Evolutionary conservation across 2,888 invertebrate genomes (phyloP).

Genomic region (Ophonus ardosiacus): DNA sequence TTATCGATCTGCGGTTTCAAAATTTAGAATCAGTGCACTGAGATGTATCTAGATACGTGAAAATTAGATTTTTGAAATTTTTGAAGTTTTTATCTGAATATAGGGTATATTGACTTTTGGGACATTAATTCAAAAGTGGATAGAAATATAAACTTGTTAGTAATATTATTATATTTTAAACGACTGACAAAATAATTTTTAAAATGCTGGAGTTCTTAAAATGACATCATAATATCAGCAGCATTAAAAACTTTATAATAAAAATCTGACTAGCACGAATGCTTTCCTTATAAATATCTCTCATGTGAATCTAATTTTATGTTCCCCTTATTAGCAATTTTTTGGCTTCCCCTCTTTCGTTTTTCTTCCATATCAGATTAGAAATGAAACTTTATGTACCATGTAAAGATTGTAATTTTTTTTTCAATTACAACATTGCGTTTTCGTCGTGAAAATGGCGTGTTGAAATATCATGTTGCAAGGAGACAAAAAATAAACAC

Average conservation of each 20-base stretch:
- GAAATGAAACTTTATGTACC: constrained; percentile 31
- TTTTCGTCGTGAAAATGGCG: constrained; percentile 22
- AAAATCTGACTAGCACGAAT: background rate
- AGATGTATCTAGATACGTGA: no score
- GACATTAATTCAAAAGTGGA: no score
- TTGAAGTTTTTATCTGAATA: no score
- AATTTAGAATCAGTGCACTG: no score
- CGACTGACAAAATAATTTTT: no score
- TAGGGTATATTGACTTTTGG: no score
- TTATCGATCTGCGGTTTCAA: no score
- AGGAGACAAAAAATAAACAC: constrained; percentile 36
- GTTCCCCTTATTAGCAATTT: constrained; percentile 1
- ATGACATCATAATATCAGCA: no score
- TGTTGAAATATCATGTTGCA: constrained; percentile 1
- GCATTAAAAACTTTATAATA: background rate
- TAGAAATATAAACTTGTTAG: no score
- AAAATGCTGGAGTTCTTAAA: no score
- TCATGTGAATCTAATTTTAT: background rate
- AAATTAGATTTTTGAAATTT: no score
- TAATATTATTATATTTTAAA: no score
- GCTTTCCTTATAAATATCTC: background rate
- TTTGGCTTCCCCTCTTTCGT: background rate
- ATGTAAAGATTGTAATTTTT: constrained; percentile 16
- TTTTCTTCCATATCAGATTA: constrained; percentile 6
- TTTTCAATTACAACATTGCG: constrained; percentile 29